A percentile compares a stretch with the other conserved stretches of the same genome.
Evolutionary conservation across 1,140 invertebrate species (phyloP).

Genomic region (Chironomus striatipennis): DNA sequence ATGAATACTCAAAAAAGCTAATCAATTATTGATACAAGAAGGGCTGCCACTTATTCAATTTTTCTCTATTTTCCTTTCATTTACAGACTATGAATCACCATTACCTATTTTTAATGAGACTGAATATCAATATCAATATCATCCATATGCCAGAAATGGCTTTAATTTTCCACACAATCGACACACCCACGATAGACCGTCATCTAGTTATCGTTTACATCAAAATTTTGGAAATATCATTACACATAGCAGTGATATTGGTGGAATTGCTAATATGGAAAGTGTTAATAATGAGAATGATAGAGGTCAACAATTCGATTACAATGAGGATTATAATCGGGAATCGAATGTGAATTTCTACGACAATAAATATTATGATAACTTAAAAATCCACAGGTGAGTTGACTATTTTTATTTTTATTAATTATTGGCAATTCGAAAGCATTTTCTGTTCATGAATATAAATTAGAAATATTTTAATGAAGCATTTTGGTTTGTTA

Average conservation of each 20-base stretch:
- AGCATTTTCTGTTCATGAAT: too few species aligned
- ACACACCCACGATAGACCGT: constrained; percentile 10
- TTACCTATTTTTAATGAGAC: constrained; percentile 18
- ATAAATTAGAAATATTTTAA: too few species aligned
- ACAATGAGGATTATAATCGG: neutral
- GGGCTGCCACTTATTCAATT: neutral
- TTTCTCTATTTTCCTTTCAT: neutral
- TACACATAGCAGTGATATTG: neutral
- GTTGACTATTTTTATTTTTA: too few species aligned
- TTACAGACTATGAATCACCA: constrained; percentile 10
- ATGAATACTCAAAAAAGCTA: neutral
- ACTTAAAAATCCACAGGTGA: neutral
- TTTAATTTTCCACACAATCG: constrained; percentile 16
- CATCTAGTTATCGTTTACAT: neutral
- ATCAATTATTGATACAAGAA: neutral
- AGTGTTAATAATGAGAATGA: neutral
- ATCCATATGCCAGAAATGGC: constrained; percentile 19
- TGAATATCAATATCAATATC: constrained; percentile 22
- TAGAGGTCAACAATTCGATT: neutral
- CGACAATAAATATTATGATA: neutral
- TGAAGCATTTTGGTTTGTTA: too few species aligned
- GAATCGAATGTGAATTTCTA: neutral
- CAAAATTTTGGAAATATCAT: neutral
- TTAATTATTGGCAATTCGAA: too few species aligned
- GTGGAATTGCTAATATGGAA: neutral